These are phyloP conservation scores for Lepus timidus DNA, from an alignment of 2,113 vertebrate genomes.

Conservation along the genomic window DNA sequence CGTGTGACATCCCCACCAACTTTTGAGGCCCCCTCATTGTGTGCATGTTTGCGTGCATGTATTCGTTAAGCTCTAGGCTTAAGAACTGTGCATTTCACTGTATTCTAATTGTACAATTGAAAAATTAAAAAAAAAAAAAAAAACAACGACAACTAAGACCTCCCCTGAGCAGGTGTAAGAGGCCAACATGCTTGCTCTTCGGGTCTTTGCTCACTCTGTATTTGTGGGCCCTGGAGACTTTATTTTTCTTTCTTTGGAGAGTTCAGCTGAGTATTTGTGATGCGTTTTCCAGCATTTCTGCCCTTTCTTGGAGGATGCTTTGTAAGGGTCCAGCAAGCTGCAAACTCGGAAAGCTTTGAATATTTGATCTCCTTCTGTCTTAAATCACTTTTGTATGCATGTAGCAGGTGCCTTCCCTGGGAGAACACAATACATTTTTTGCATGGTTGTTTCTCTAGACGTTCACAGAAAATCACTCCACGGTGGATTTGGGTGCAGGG, in stretches of 20 bases:
- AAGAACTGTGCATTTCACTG: neutral
- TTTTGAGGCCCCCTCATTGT: neutral
- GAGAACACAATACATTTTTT: neutral
- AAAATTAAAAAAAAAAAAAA: neutral
- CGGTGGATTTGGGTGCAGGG: neutral
- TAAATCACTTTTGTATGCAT: neutral
- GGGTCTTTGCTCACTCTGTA: neutral
- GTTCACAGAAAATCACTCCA: neutral
- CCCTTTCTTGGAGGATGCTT: neutral
- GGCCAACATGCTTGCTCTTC: neutral
- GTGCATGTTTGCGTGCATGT: too few relatives aligned
- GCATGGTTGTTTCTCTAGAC: neutral
- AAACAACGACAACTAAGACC: neutral
- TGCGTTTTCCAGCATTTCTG: neutral
- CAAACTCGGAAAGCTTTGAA: neutral
- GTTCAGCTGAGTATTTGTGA: neutral
- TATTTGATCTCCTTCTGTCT: neutral
- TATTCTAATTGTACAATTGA: slow-evolving; percentile 14
- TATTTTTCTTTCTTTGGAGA: neutral
- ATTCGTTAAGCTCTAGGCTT: neutral
- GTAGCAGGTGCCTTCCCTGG: neutral
- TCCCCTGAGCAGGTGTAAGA: neutral
- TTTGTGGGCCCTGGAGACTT: neutral
- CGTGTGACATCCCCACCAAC: too few relatives aligned
- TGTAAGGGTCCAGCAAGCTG: neutral